phyloP scores from a whole-genome alignment of 2,113 vertebrate genomes.

The Nettapus auritus region DNA sequence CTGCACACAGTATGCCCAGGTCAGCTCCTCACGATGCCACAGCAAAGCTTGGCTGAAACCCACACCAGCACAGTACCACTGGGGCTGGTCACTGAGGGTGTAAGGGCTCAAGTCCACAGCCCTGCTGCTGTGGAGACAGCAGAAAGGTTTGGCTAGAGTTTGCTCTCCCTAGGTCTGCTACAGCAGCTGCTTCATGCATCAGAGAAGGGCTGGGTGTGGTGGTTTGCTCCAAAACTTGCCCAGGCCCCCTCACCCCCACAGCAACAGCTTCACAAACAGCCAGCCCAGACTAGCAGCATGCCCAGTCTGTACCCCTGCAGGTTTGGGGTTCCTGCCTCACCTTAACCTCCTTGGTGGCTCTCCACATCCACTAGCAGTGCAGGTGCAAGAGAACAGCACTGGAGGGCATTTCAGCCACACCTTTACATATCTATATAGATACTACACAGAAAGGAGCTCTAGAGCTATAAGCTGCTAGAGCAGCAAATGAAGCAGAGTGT shows the following conservation, averaged over 20 bases:
- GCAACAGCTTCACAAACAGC: neutral
- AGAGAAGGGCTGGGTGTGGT: neutral
- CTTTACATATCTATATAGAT: accelerated
- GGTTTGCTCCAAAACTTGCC: neutral
- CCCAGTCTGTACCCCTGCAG: neutral
- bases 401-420: accelerated
- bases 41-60: accelerated
- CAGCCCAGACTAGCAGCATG: neutral
- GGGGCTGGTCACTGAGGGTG: neutral
- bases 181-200: neutral
- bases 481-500: neutral
- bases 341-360: neutral
- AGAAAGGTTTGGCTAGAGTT: neutral
- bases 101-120: neutral
- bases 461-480: neutral
- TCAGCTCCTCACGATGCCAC: neutral
- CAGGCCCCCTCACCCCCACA: neutral
- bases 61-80: neutral
- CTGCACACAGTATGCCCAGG: accelerated
- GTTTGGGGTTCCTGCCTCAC: neutral
- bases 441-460: neutral
- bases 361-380: accelerated
- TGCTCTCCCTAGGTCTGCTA: neutral
- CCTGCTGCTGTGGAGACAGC: neutral
- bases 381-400: neutral